Percentiles rank a stretch among this genome's conserved stretches.
Conservation (phyloP, 2,888 invertebrate species). For the Drosophila nr. fundita region DNA sequence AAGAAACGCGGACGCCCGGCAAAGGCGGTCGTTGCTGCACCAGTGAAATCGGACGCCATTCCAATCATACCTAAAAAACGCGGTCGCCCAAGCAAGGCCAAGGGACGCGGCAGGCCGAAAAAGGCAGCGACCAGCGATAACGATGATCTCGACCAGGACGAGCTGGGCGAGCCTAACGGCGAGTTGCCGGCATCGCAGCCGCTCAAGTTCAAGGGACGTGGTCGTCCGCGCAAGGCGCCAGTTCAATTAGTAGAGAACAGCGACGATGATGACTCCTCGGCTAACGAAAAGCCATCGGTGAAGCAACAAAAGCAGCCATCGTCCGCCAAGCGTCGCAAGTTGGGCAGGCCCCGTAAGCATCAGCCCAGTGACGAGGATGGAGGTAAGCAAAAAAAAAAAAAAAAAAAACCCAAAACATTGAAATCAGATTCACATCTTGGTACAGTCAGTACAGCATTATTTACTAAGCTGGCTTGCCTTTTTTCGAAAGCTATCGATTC, state of each 20-base stretch:
- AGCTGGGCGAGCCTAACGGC: conserved; percentile 40
- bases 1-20: conserved; percentile 67
- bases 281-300: conserved; percentile 21
- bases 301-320: conserved; percentile 34
- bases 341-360: conserved; percentile 73
- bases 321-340: conserved; percentile 65
- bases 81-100: conserved; percentile 70
- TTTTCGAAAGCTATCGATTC: not conserved
- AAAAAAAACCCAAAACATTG: too few species aligned
- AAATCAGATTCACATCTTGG: not conserved
- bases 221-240: conserved; percentile 67
- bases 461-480: not conserved
- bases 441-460: not conserved
- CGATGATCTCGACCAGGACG: conserved; percentile 50
- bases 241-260: conserved; percentile 18
- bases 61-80: conserved; percentile 73
- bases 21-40: conserved; percentile 30
- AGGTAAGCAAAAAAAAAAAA: conserved; percentile 37
- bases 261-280: conserved; percentile 20
- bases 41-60: conserved; percentile 30
- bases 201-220: conserved; percentile 64
- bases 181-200: not conserved
- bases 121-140: conserved; percentile 39
- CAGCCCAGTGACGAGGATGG: conserved; percentile 70
- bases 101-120: conserved; percentile 67